phyloP scores from a whole-genome alignment of 2,797 vertebrate genomes.

The Choloepus didactylus region DNA sequence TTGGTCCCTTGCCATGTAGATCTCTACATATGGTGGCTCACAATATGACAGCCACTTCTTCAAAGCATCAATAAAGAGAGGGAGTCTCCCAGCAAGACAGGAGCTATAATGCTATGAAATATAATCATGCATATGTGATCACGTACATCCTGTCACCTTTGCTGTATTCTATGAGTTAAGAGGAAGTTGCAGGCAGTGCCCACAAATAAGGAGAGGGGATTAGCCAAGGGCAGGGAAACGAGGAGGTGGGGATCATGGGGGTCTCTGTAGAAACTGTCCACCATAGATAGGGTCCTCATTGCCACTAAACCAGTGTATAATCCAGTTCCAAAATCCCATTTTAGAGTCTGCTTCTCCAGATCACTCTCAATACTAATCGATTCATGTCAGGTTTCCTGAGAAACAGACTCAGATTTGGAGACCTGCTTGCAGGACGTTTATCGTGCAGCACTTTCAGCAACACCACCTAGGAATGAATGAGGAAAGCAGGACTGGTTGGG shows the following conservation, averaged over 20 bases:
- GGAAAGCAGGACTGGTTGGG: background rate
- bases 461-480: background rate
- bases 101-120: background rate
- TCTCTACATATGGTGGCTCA: background rate
- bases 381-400: background rate
- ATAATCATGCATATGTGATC: background rate
- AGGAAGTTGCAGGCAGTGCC: background rate
- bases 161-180: background rate
- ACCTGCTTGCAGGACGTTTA: background rate
- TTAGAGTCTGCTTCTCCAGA: conserved; percentile 20
- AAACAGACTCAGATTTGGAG: conserved; percentile 6
- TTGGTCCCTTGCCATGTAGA: background rate
- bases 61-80: background rate
- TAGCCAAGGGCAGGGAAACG: background rate
- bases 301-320: background rate
- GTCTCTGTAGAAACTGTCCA: background rate
- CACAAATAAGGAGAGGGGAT: background rate
- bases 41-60: background rate
- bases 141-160: background rate
- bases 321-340: background rate
- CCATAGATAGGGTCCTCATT: background rate
- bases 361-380: background rate
- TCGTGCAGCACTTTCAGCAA: background rate
- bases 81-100: background rate
- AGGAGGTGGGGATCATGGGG: background rate